Evolutionary conservation across 2,888 invertebrate genomes (phyloP), one percentile per base, ranked within the genome.

Genomic region (Aleiodes testaceus): DNA sequence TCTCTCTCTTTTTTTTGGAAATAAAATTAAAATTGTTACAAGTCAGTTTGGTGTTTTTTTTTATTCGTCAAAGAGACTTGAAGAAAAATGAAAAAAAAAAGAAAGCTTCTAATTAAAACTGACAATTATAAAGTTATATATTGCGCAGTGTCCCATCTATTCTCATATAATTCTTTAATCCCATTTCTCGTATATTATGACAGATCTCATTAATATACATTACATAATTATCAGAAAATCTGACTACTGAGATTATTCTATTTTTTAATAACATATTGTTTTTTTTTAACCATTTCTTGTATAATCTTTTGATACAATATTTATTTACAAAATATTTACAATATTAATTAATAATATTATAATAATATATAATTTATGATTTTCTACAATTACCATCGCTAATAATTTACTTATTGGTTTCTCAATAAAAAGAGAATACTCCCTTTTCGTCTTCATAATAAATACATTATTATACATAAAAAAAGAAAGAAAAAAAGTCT

Each of bases 121-220:
- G 83, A 83, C 82, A 82, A 85, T 85, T 83, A 59, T 59, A 36
- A 82, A 81, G 82, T 7, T 36, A 75, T 86, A 84, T 86, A 87
- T 87, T 87, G 87, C 63, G 45, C 86, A 86, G 84, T 85, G 84
- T 85, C 86, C 86, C 84, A 84, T 84, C 79, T 82, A 83, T 75
- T 70, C 73, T 65, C 72, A 72, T 74, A 74, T 73, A 72, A 68
- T 61, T 72, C 53, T 70, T 69, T 47, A 66, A 74, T 69, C 50
- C 59, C 66, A 55, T 45, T 63, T 66, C 64, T 55, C 36, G 59
- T 36, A 42, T 59, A 53, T 53, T 53, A 59, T 42, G 59, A 59
- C 16, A n/a, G 16, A 59, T 61, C 22, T 47, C 44, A 61, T 50
- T n/a, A 14, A 20, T 26, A 64, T 63, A 45, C 30, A 20, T 18